A percentile compares a stretch with the other conserved stretches of the same genome.
These are phyloP conservation scores for Psilopogon haemacephalus DNA, from an alignment of 2,113 vertebrate genomes.

Conservation along the genomic window DNA sequence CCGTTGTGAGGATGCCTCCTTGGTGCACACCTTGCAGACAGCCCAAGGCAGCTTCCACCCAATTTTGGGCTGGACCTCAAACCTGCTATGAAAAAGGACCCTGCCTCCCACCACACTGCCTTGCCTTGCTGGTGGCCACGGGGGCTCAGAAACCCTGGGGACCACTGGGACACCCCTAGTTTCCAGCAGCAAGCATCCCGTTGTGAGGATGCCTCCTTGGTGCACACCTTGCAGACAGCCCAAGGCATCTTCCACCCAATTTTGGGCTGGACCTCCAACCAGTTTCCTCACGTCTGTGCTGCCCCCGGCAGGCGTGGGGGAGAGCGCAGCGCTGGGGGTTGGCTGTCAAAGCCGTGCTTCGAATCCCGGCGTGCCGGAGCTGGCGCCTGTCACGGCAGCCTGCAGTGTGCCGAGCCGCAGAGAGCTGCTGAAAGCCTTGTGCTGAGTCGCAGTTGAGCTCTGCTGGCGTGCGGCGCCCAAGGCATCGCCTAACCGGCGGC, in stretches of 20 bases:
- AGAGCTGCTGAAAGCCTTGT: not conserved
- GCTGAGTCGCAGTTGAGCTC: not conserved
- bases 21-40: not conserved
- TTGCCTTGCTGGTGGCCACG: too few species aligned
- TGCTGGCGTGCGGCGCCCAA: not conserved
- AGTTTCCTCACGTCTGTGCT: accelerated
- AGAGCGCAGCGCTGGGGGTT: accelerated
- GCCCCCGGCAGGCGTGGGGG: not conserved
- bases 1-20: accelerated
- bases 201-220: too few species aligned
- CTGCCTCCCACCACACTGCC: too few species aligned
- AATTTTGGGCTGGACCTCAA: not conserved
- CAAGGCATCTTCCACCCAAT: too few species aligned
- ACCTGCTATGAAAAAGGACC: too few species aligned
- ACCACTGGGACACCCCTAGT: too few species aligned
- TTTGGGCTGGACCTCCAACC: not conserved
- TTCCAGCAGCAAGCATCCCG: too few species aligned
- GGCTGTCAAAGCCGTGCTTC: not conserved
- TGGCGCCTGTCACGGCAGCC: not conserved
- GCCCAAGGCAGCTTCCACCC: not conserved
- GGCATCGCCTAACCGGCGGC: not conserved
- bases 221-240: too few species aligned
- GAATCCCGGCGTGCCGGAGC: not conserved
- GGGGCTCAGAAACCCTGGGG: too few species aligned
- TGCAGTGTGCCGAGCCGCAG: constrained; percentile 3